Evolutionary conservation across 2,113 vertebrate genomes (phyloP), one percentile per base, ranked within the genome.

Genomic region (Amphiprion percula): DNA sequence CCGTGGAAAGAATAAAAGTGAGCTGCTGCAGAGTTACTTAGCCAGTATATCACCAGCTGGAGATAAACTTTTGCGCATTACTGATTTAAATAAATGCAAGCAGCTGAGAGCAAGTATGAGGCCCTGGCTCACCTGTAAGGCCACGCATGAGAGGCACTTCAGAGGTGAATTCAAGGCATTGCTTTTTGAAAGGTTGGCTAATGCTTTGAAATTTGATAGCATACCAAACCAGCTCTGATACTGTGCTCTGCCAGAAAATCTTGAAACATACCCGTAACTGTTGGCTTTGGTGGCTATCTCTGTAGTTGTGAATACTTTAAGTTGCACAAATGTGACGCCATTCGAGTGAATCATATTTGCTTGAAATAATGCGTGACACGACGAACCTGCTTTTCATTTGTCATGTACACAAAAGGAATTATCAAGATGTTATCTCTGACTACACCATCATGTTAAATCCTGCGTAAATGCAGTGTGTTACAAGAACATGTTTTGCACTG

Each of bases 1-100:
- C 87, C 68, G 66, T 77, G 84, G 90, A 91, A 92, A 92, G 87
- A 82, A 87, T 93, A 91, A 94, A 94, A 93, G 69, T 89, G 84
- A 83, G 85, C 84, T 66, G 78, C 77, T 79, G 77, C 58, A 76
- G 68, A 80, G 85, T 91, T 87, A 77, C 90, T 68, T 0, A 37
- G 77, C 69, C 67, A 24, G 52, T 72, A 49, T 83, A 77, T 70
- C 64, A 58, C 52, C 61, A 83, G 60, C 62, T 79, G 41, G 68
- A 70, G 74, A 80, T 87, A 62, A 79, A 80, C 26, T 62, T 64
- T 16, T 49, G 68, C 69, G 59, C 50, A 82, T 77, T 80, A 83
- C 84, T 58, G 63, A 73, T 84, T 77, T 47, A 54, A 62, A 63
- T 19, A 49, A 85, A 83, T 81, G 54, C 23, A 73, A 81, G 73